A percentile compares a stretch with the other conserved stretches of the same genome.
phyloP scores from a whole-genome alignment of 2,888 invertebrate species.

The Prenolepis imparis region DNA sequence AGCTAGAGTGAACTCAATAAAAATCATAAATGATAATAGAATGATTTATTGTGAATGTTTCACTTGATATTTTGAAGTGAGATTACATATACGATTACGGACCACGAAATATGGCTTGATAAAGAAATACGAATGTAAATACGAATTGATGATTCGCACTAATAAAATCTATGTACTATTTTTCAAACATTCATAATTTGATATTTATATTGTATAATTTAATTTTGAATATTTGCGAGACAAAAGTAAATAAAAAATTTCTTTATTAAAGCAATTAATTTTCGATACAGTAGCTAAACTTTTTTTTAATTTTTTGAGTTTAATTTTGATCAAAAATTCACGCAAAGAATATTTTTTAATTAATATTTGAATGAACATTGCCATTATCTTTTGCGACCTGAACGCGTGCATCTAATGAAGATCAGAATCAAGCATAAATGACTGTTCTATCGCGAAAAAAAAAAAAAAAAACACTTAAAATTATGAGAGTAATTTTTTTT shows the following conservation, averaged over 20 bases:
- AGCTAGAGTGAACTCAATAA: not conserved
- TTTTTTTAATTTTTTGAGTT: not conserved
- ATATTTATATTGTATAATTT: not conserved
- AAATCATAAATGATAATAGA: not conserved
- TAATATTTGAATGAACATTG: not conserved
- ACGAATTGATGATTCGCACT: not conserved
- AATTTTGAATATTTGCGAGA: not conserved
- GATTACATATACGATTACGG: not conserved
- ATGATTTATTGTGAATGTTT: not conserved
- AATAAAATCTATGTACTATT: not conserved
- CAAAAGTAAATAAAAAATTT: not conserved
- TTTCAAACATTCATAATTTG: not conserved
- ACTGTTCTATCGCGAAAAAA: not conserved
- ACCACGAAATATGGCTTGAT: not conserved
- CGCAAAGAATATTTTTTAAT: not conserved
- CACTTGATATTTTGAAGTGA: not conserved
- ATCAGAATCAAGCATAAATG: not conserved
- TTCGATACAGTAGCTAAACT: not conserved
- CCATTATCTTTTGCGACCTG: not conserved
- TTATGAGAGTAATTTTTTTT: too few species aligned
- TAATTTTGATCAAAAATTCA: not conserved
- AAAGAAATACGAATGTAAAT: not conserved
- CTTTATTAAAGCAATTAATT: not conserved
- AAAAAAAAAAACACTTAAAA: too few species aligned
- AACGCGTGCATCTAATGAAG: not conserved